Base-by-base conservation (phyloP, 2,888 invertebrate species). In the Diploptera punctata region DNA sequence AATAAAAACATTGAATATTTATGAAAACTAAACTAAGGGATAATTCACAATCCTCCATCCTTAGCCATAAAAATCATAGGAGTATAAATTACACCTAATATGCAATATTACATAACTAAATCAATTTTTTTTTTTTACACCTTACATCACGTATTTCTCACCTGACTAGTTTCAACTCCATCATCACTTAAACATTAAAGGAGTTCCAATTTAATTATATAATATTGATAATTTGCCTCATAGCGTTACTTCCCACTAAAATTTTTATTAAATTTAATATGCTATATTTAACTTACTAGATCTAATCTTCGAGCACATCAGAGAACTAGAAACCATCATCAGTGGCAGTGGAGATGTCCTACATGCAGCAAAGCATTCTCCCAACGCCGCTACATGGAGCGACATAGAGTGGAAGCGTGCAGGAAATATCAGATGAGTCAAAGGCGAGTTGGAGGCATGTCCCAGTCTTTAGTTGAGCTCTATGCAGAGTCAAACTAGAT, bases 231-330 rank as follows among this genome's bases (percentile, higher is more conserved):
- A n/a, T n/a, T n/a, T n/a, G n/a, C n/a, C n/a, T n/a, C n/a, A n/a
- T n/a, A n/a, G n/a, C n/a, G n/a, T 13, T 13, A 43, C 10, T 43
- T 43, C 44, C 13, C n/a, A n/a, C n/a, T n/a, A n/a, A n/a, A n/a
- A n/a, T n/a, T n/a, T n/a, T n/a, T n/a, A n/a, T 9, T 9, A 7
- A 26, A 5, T 26, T 16, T 7, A 16, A 18, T 38, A 5, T 19
- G 16, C 24, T n/a, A n/a, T n/a, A n/a, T n/a, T n/a, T n/a, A n/a
- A n/a, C n/a, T 29, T 47, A n/a, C 76, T 49, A 91, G 91, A 62
- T 91, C 91, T 0, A 91, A 91, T 80, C 83, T 91, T 49, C 86
- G 91, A 67, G 91, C 91, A 0, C 91, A 91, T 83, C 91, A 91
- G 80, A 87, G 91, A 74, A 89, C 90, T 9, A 87, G 89, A 77